These are phyloP conservation scores for Bufo gargarizans DNA, from an alignment of 2,113 vertebrate species.

Conservation along the genomic window DNA sequence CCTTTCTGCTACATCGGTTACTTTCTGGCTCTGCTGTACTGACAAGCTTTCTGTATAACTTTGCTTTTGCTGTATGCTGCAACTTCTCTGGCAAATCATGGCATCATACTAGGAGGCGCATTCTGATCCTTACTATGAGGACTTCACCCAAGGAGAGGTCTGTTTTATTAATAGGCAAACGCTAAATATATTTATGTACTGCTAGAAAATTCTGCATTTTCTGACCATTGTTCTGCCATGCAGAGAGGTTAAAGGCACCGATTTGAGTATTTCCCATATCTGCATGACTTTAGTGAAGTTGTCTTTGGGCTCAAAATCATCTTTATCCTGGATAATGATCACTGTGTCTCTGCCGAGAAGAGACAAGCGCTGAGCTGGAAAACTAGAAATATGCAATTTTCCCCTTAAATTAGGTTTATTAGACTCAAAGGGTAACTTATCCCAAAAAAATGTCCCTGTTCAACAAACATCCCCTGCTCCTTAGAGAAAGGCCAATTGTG, in stretches of 20 bases:
- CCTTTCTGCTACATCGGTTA: too few relatives aligned
- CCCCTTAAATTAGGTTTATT: constrained; percentile 1
- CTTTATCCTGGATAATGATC: constrained; percentile 16
- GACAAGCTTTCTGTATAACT: too few relatives aligned
- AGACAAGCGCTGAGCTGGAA: neutral
- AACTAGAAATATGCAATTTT: constrained; percentile 6
- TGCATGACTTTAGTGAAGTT: neutral
- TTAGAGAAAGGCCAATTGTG: neutral
- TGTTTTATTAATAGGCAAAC: too few relatives aligned
- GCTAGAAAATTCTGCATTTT: too few relatives aligned
- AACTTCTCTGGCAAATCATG: too few relatives aligned
- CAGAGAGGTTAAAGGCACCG: neutral
- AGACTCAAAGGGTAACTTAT: constrained; percentile 15
- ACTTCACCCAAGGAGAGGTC: too few relatives aligned
- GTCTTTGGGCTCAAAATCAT: neutral
- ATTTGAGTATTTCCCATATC: neutral
- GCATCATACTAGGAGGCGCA: too few relatives aligned
- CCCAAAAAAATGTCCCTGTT: constrained; percentile 7
- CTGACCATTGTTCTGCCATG: neutral
- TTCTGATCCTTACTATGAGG: too few relatives aligned
- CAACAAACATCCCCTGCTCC: neutral
- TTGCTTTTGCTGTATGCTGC: too few relatives aligned
- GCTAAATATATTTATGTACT: too few relatives aligned
- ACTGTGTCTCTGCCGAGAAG: neutral
- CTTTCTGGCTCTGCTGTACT: too few relatives aligned